phyloP scores from a whole-genome alignment of 2,113 vertebrate genomes.

The Rhombomys opimus region DNA sequence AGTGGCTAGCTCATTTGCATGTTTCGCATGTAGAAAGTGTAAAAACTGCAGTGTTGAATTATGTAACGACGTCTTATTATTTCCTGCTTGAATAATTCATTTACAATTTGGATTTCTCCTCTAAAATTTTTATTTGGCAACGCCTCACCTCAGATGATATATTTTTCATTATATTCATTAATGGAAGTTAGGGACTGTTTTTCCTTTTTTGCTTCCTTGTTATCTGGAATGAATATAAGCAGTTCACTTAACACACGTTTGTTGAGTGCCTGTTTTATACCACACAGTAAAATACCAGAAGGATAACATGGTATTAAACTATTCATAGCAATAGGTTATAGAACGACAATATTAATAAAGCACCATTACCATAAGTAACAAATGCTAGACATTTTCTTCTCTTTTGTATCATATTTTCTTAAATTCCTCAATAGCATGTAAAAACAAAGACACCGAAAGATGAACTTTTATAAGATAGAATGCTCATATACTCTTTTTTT shows the following conservation, averaged over 20 bases:
- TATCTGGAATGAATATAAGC: not conserved
- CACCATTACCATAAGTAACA: not conserved
- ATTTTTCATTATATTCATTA: not conserved
- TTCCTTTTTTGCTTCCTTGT: not conserved
- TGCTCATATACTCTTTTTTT: not conserved
- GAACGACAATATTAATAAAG: not conserved
- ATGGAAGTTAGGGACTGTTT: not conserved
- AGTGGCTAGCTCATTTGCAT: not conserved
- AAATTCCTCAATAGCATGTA: not conserved
- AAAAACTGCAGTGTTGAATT: not conserved
- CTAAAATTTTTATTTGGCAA: not conserved
- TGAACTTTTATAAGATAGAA: not conserved
- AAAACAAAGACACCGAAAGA: not conserved
- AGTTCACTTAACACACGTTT: not conserved
- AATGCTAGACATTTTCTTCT: not conserved
- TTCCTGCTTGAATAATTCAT: not conserved
- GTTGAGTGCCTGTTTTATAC: not conserved
- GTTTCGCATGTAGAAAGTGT: not conserved
- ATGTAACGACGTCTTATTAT: not conserved
- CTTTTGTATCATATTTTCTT: not conserved
- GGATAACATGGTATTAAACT: not conserved
- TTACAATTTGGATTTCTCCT: not conserved
- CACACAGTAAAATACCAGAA: not conserved
- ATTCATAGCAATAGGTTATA: not conserved
- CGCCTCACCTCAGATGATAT: not conserved